phyloP scores from a whole-genome alignment of 2,888 invertebrate species.

The Meliscaeva auricollis region DNA sequence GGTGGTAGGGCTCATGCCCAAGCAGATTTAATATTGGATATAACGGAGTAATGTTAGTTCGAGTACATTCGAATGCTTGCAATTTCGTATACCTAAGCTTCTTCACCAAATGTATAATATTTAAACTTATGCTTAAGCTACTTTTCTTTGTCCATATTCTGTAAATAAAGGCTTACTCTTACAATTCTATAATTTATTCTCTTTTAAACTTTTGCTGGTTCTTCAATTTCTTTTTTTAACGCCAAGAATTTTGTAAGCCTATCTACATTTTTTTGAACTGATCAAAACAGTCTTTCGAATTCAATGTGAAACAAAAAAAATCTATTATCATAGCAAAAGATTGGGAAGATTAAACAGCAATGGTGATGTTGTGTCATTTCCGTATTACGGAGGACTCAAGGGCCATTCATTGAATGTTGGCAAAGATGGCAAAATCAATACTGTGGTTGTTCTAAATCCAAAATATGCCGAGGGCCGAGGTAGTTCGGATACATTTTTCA shows the following conservation, averaged over 20 bases:
- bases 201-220: slow-evolving; percentile 14
- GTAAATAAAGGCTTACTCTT: slow-evolving; percentile 64
- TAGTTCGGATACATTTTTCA: slow-evolving; percentile 85
- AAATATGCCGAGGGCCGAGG: slow-evolving; percentile 61
- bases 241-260: background rate
- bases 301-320: slow-evolving; percentile 37
- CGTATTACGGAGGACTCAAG: slow-evolving; percentile 90
- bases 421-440: slow-evolving; percentile 78
- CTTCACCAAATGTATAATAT: slow-evolving; percentile 41
- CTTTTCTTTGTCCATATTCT: slow-evolving; percentile 26
- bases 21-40: slow-evolving; percentile 88
- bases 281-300: slow-evolving; percentile 44
- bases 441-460: slow-evolving; percentile 57
- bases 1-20: slow-evolving; percentile 91
- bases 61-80: slow-evolving; percentile 24
- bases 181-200: slow-evolving; percentile 16
- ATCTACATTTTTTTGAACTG: background rate
- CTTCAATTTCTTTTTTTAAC: background rate
- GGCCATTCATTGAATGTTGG: slow-evolving; percentile 86
- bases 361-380: slow-evolving; percentile 81
- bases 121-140: slow-evolving; percentile 56
- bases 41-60: slow-evolving; percentile 77
- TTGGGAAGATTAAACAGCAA: slow-evolving; percentile 38
- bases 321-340: slow-evolving; percentile 64
- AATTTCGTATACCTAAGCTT: slow-evolving; percentile 68